A percentile compares a stretch with the other conserved stretches of the same genome.
Conservation (phyloP, 2,888 invertebrate species). For the Apodemia hepburni region DNA sequence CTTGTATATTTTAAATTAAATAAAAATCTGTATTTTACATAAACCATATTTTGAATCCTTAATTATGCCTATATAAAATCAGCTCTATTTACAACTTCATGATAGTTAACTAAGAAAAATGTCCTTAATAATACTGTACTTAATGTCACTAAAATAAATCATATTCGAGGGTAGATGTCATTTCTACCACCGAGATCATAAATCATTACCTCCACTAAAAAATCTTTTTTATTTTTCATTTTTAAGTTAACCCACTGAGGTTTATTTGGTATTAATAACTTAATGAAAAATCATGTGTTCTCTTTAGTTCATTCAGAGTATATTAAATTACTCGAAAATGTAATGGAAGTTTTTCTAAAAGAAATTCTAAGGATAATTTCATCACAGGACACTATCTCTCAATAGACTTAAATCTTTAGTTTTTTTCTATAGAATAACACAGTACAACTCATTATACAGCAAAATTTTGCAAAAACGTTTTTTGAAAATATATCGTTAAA, state of each 20-base stretch:
- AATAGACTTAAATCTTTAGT: too few species aligned
- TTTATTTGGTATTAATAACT: too few species aligned
- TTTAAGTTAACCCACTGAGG: background rate
- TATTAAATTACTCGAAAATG: too few species aligned
- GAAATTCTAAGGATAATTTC: too few species aligned
- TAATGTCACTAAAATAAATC: background rate
- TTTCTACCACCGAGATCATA: background rate
- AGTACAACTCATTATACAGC: too few species aligned
- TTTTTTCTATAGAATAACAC: too few species aligned
- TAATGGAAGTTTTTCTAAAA: too few species aligned
- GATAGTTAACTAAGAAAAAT: background rate
- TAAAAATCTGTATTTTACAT: background rate
- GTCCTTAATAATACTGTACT: slow-evolving; percentile 9
- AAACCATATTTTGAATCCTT: background rate
- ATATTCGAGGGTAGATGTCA: background rate
- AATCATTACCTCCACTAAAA: background rate
- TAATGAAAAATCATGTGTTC: too few species aligned
- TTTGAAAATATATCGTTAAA: too few species aligned
- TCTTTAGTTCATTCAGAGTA: too few species aligned
- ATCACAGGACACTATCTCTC: too few species aligned
- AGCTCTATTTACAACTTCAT: background rate
- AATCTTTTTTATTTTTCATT: background rate
- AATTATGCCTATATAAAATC: background rate
- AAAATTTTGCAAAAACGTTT: too few species aligned
- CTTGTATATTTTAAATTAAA: background rate